Evolutionary conservation across 2,888 invertebrate species (phyloP), one percentile per base, ranked within the genome.

Genomic region (Chrysotoxum bicinctum): DNA sequence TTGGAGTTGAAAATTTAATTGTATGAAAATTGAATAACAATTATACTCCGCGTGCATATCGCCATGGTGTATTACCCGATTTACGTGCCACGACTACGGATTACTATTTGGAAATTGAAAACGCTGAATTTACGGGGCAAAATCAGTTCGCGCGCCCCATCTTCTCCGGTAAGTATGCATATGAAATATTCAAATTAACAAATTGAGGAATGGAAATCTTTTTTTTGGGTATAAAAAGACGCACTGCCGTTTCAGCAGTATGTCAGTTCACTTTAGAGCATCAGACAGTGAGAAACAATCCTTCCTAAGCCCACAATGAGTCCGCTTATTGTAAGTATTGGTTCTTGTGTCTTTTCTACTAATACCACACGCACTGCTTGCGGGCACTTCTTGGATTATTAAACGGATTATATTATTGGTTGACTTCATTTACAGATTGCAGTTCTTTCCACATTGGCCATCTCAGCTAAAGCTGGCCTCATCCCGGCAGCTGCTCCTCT

Each of bases 211-310:
- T 77, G 76, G 76, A 64, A 73, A 77, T 69, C 32, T 50, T 21
- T 72, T 78, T 77, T 85, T 87, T 88, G 86, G 87, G 89, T 91
- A 91, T 92, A 91, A 91, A 92, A 90, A 91, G 88, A 89, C 88
- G 87, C 87, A 88, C 78, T 62, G 79, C 88, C 89, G 89, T 89
- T 89, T 87, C 88, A 88, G 88, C 87, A 85, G 89, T 85, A 91
- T 91, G 91, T 92, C 92, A 92, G 92, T 92, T 91, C 89, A 91
- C 88, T 90, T 91, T 90, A 89, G 89, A 89, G 90, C 89, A 92
- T 91, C 90, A 90, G 90, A 91, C 91, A 90, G 92, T 91, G 91
- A 90, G 89, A 90, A 89, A 88, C 87, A 87, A 87, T 86, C 87
- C 88, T 88, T 78, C 89, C 88, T 89, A 92, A 90, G 89, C 88